A percentile compares a stretch with the other conserved stretches of the same genome.
Conservation (phyloP, 2,113 vertebrate genomes). For the Pteruthius melanotis region DNA sequence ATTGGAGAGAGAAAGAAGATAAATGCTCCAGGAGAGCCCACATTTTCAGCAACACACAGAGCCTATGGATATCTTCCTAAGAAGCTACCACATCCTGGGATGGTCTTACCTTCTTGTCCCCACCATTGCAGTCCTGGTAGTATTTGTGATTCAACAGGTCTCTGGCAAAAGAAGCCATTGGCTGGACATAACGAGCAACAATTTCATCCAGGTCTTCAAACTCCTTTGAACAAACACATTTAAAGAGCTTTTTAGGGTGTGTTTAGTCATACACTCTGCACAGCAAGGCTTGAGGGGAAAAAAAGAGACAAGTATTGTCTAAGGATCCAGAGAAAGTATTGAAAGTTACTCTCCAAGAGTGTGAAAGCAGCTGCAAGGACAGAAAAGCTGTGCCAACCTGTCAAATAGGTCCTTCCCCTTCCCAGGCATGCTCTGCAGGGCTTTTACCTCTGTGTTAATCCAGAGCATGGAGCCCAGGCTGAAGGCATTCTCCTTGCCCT, state of each 20-base stretch:
- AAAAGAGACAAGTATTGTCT: background rate
- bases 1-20: constrained; percentile 22
- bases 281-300: background rate
- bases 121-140: constrained; percentile 89
- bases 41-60: background rate
- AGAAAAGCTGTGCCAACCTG: background rate
- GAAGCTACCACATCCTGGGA: background rate
- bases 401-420: background rate
- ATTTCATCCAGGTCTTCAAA: constrained; percentile 99
- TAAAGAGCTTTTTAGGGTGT: background rate
- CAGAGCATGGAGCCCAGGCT: constrained; percentile 94
- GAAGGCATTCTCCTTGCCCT: constrained; percentile 99
- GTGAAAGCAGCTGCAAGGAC: background rate
- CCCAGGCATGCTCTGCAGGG: background rate
- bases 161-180: constrained; percentile 96
- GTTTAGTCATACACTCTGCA: background rate
- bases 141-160: constrained; percentile 95
- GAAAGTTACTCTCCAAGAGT: background rate
- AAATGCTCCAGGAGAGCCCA: background rate
- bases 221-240: constrained; percentile 77
- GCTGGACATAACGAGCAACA: constrained; percentile 94
- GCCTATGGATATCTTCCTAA: background rate
- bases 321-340: background rate
- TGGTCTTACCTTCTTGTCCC: constrained; percentile 86
- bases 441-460: constrained; percentile 90